These are phyloP conservation scores for Gastracanthus pulcherrimus DNA, from an alignment of 2,888 invertebrate genomes.

Conservation along the genomic window DNA sequence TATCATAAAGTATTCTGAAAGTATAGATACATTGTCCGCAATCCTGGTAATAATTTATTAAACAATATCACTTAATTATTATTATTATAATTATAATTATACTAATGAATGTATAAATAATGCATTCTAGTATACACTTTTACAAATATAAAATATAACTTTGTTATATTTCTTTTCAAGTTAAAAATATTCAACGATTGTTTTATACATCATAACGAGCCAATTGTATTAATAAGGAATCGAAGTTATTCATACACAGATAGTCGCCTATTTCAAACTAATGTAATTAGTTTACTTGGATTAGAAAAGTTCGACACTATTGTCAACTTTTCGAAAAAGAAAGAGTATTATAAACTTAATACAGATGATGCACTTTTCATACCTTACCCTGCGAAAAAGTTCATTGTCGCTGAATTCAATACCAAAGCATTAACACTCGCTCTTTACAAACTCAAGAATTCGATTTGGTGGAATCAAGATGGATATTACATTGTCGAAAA, in stretches of 20 bases:
- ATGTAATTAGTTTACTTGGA: slow-evolving; percentile 3
- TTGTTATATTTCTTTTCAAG: not conserved
- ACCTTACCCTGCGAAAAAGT: not conserved
- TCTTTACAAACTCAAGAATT: slow-evolving; percentile 16
- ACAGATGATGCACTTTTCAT: not conserved
- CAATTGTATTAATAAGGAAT: not conserved
- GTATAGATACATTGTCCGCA: not conserved
- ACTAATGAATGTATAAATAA: too few species aligned
- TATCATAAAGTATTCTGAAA: not conserved
- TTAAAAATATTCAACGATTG: slow-evolving; percentile 7
- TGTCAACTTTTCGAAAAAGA: not conserved
- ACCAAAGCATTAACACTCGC: not conserved
- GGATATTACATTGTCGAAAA: slow-evolving; percentile 11
- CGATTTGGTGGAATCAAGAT: slow-evolving; percentile 19
- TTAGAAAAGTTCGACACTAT: not conserved
- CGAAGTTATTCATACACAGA: not conserved
- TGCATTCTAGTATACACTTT: too few species aligned
- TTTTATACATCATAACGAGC: not conserved
- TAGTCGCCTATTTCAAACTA: not conserved
- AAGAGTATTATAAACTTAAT: not conserved
- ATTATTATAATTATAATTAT: too few species aligned
- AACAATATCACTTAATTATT: too few species aligned
- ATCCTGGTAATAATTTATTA: not conserved
- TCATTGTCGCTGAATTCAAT: not conserved
- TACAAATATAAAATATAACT: too few species aligned